Conservation (phyloP, 2,113 vertebrate genomes). For the Isurus oxyrinchus region DNA sequence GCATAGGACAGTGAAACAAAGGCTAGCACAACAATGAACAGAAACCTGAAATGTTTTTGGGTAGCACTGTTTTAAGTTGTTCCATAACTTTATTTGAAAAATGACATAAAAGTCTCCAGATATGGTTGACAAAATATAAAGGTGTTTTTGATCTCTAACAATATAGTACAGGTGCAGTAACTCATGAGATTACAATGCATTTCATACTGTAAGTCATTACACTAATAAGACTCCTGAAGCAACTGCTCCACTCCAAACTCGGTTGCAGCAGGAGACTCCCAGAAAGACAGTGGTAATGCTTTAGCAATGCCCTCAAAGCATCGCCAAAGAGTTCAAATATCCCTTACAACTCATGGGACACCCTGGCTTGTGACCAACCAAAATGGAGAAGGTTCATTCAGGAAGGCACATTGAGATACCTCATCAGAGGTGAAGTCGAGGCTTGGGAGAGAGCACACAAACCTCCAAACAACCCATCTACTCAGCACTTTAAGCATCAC, state of each 20-base stretch:
- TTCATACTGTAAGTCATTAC: background rate
- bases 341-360: too few species aligned
- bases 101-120: background rate
- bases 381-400: background rate
- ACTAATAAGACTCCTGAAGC: background rate
- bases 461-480: too few species aligned
- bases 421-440: too few species aligned
- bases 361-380: background rate
- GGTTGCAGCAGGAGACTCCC: background rate
- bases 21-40: background rate
- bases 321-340: background rate
- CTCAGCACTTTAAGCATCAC: background rate
- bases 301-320: too few species aligned
- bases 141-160: background rate
- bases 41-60: background rate
- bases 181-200: background rate
- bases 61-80: background rate
- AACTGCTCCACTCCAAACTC: background rate
- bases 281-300: background rate
- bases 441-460: too few species aligned
- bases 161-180: background rate
- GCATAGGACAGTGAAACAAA: background rate
- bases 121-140: background rate
- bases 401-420: too few species aligned
- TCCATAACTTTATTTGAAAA: background rate